Base-by-base conservation (phyloP, 2,797 vertebrate genomes). In the Sparidentex hasta region DNA sequence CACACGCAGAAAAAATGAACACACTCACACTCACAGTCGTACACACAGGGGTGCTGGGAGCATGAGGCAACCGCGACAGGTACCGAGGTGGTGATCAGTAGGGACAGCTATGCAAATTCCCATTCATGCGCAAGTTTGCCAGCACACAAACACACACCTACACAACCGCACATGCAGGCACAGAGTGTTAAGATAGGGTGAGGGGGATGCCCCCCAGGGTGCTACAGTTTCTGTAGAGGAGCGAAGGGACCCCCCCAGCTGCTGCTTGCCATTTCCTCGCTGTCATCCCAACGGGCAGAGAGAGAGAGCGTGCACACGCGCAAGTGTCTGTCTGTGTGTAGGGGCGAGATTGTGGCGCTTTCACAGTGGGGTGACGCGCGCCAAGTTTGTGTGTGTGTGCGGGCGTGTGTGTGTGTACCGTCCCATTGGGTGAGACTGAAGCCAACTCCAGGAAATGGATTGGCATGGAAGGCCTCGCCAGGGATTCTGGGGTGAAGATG, bases 391-490 rank as follows among this genome's bases (percentile, higher is more conserved):
- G 69, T 74, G 67, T 69, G 74, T 44, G 47, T 13, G 58, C 41
- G 41, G 16, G 48, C 41, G 33, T 78, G 78, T 80, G 88, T 54
- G 81, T 58, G 82, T 80, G 88, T 51, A 79, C 76, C 23, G 56
- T 93, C 87, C 88, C 92, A 89, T 85, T 78, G 91, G 90, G 83
- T 80, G 87, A 92, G 83, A 85, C 80, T 87, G 86, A 89, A 91
- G 94, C 92, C 92, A 94, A 93, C 90, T 92, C 90, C 87, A 92
- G 90, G 91, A 94, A 94, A 94, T 93, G 90, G 92, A 92, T 93
- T 94, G 93, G 93, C 93, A 92, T 89, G 90, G 90, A 93, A 88
- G 90, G 73, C 90, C 84, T 89, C 88, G 76, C 87, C 81, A 81
- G 93, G 92, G 94, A 94, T 82, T 91, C 72, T 89, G 84, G 90